Evolutionary conservation across 2,888 invertebrate genomes (phyloP), one percentile per base, ranked within the genome.

Genomic region (Athalia circularis): DNA sequence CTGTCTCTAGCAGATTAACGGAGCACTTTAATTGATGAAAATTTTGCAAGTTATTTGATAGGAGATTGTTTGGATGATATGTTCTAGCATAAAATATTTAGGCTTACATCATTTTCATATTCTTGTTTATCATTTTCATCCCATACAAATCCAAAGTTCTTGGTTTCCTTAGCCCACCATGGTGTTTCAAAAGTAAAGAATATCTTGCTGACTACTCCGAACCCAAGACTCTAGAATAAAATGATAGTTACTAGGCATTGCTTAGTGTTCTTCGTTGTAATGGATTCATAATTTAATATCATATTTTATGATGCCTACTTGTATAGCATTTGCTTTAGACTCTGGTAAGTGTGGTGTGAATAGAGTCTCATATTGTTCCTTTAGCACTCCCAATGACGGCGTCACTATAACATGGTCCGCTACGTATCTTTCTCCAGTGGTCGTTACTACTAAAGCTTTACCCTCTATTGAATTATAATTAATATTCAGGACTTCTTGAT

Each of bases 391-490:
- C 0, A 96, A 87, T 0, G 95, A 94, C 0, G 93, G 91, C 0
- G 96, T 95, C 0, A 95, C 90, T 50, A 96, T 93, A 0, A 94
- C 94, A 84, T 93, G 93, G 83, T 93, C 93, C 0, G 94, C 94
- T 45, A 84, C 86, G 81, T 92, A 94, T 0, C 84, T 81, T 0
- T 90, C 85, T 0, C 93, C 94, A 84, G 13, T 45, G 52, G 59
- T 50, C 7, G 88, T 86, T 4, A 81, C 80, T 9, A 88, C 45
- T 50, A 79, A 82, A 3, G 84, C 79, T 7, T 79, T 79, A 45
- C 80, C 82, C 57, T 83, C 80, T 8, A 79, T 65, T 54, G 62
- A 67, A 5, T 80, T 81, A 62, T 86, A 87, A 79, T 87, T 83
- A 4, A 89, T 85, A 50, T 83, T 82, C 0, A 80, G 74, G 6